Base-by-base conservation (phyloP, 2,888 invertebrate species). In the Hirudinaria manillensis region DNA sequence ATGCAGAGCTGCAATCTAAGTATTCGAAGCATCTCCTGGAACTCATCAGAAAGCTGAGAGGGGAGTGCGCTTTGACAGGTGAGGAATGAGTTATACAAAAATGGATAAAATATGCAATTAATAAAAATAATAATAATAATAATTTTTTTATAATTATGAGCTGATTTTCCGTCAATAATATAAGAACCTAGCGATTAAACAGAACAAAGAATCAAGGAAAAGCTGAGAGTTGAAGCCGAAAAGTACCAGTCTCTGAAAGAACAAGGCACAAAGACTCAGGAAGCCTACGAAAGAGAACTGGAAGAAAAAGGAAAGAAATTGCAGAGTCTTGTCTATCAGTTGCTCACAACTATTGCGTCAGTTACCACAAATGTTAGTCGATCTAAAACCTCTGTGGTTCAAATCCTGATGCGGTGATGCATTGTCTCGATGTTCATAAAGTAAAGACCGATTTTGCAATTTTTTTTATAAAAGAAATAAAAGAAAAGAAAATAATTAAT, bases 121-220 rank as follows among this genome's bases (percentile, higher is more conserved):
- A 1, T 45, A 16, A 2, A 45, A 45, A 16, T 10, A 45, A 6
- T 16, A 45, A 6, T 45, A 45, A 45, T 45, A 3, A 45, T 45
- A 16, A 45, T 10, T 7, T 16, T 45, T 45, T 45, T 16, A 6
- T 45, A 45, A 45, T 45, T 7, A 45, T 45, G 45, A 45, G 16
- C 16, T 45, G 13, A 45, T 45, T 45, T 10, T 16, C 45, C 45
- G 45, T 7, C 10, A 45, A 45, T 45, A 45, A 10, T 10, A 45
- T 45, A 45, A 45, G 45, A 45, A 10, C 45, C 10, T 45, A 16
- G 45, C 16, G 45, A 16, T 45, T 45, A 45, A 16, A 34, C 73
- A 73, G 73, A 73, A 36, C 65, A 34, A 36, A 73, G 34, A n/a
- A 73, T 36, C 65, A 61, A 73, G 45, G 73, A 61, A 16, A 73